These are phyloP conservation scores for Paramuricea clavata DNA, from an alignment of 92 coral and sea anemone genomes.

Conservation along the genomic window DNA sequence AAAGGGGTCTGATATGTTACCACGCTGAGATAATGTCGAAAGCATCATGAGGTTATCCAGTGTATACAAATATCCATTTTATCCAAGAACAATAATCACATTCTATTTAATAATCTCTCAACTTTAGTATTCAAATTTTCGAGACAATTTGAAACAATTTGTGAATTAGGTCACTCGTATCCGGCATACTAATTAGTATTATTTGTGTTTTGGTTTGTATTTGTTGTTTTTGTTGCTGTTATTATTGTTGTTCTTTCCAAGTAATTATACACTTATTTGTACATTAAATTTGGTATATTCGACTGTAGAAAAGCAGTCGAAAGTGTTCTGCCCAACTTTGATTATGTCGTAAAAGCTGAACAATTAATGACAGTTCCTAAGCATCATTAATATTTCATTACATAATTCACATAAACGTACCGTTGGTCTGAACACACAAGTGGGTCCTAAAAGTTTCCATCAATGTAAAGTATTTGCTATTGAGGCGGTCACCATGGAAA, in stretches of 20 bases:
- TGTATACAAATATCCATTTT: neutral
- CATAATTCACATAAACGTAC: neutral
- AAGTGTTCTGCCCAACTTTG: neutral
- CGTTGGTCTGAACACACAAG: neutral
- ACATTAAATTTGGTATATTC: no score
- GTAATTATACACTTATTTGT: neutral
- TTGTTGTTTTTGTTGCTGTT: neutral
- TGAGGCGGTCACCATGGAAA: constrained; percentile 19
- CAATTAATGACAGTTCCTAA: no score
- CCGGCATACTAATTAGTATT: neutral
- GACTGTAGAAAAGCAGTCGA: no score
- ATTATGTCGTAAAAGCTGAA: no score
- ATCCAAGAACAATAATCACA: neutral
- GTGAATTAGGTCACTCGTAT: no score
- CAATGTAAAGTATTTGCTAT: constrained; percentile 21
- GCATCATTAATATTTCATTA: neutral
- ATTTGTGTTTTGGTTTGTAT: neutral
- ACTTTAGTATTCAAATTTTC: no score
- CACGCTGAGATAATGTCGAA: neutral
- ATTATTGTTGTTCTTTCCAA: neutral
- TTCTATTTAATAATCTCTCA: neutral
- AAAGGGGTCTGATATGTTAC: neutral
- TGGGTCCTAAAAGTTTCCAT: neutral
- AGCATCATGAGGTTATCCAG: neutral
- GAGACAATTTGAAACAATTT: no score